Base-by-base conservation (phyloP, 2,888 invertebrate species). In the Eupithecia abbreviata region DNA sequence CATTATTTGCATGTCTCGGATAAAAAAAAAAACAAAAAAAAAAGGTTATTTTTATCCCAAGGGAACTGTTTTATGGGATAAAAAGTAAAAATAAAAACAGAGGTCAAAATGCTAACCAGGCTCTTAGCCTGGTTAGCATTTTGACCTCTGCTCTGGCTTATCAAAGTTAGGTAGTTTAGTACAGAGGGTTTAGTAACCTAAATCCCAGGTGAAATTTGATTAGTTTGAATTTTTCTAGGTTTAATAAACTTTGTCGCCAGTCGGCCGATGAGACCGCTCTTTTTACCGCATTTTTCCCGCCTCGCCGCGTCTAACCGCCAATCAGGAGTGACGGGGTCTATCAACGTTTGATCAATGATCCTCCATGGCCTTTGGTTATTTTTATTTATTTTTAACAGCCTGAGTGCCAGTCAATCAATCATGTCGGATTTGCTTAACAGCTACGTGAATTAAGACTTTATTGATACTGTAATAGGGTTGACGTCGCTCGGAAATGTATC, bases 321-420 rank as follows among this genome's bases (percentile, higher is more conserved):
- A 87, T 89, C 87, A 87, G 82, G 84, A 76, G 67, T 75, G 83
- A 83, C 84, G 80, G 83, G 82, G 82, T 80, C 85, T 81, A 84
- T 85, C 85, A 86, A 81, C 83, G 81, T 82, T 85, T 88, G 88
- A 89, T 88, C 89, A 87, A 87, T 84, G 87, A 87, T 86, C 87
- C 85, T 51, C 65, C 62, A 71, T 73, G 65, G 76, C 76, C 77
- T 67, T 51, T 70, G 78, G 75, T 79, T 83, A 73, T 86, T 89
- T 77, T 77, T 78, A 79, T 81, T 81, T 78, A 68, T 75, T 79
- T 80, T 79, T 86, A 84, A 84, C 86, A 81, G 49, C 82, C 83
- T 82, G 82, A 85, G 83, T 84, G 87, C 86, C 84, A 83, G 87
- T 87, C 90, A 84, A 93, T 93, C 93, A 90, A 92, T 92, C 93